A percentile compares a stretch with the other conserved stretches of the same genome.
phyloP scores from a whole-genome alignment of 2,888 invertebrate species.

The Protophormia terraenovae region DNA sequence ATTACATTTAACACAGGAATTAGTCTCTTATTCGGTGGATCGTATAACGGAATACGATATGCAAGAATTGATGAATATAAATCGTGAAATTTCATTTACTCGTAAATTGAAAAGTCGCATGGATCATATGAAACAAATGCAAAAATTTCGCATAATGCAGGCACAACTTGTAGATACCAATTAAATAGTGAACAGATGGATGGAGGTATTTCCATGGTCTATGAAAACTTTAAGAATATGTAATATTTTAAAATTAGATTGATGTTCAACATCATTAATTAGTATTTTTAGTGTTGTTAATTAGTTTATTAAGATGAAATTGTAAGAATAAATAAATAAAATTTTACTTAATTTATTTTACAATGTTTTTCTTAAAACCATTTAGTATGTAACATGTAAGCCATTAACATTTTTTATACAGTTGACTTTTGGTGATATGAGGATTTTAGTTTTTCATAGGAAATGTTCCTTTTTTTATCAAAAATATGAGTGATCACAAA shows the following conservation, averaged over 20 bases:
- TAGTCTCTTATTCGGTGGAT: slow-evolving; percentile 39
- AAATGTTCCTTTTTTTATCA: too few species aligned
- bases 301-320: neutral
- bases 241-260: neutral
- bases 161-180: neutral
- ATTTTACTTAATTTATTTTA: too few species aligned
- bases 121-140: slow-evolving; percentile 11
- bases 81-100: slow-evolving; percentile 38
- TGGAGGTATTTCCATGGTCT: neutral
- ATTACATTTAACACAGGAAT: slow-evolving; percentile 45
- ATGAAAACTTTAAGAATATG: neutral
- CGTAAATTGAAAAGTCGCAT: slow-evolving; percentile 17
- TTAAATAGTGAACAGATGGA: neutral
- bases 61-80: slow-evolving; percentile 47
- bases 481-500: too few species aligned
- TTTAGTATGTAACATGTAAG: too few species aligned
- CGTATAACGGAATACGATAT: slow-evolving; percentile 31
- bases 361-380: too few species aligned
- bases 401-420: too few species aligned
- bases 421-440: too few species aligned
- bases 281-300: slow-evolving; percentile 14
- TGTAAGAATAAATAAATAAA: neutral
- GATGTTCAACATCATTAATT: slow-evolving; percentile 29
- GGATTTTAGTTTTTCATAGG: too few species aligned
- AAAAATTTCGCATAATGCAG: neutral